phyloP scores from a whole-genome alignment of 2,797 vertebrate species.

The Oceanodroma leucorhoa region DNA sequence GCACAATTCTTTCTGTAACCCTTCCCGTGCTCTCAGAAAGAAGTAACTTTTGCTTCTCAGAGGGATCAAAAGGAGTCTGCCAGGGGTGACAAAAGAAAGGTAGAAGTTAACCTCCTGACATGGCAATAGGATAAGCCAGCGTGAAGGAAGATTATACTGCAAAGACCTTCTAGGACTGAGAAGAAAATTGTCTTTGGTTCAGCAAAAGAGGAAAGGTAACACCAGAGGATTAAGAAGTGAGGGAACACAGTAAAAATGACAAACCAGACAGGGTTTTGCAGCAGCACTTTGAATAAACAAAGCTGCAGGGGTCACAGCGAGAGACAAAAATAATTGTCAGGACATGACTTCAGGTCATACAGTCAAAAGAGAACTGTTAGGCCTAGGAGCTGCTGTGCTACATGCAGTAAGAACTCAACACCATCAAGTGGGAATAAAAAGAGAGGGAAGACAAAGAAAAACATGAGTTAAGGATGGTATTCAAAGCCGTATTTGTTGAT shows the following conservation, averaged over 20 bases:
- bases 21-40: not conserved
- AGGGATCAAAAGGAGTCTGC: conserved; percentile 39
- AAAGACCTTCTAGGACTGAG: not conserved
- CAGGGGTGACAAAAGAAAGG: conserved; percentile 25
- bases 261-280: not conserved
- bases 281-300: conserved; percentile 11
- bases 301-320: not conserved
- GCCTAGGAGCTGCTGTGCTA: not conserved
- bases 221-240: not conserved
- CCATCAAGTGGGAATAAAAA: not conserved
- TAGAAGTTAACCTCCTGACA: conserved; percentile 54
- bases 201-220: conserved; percentile 6
- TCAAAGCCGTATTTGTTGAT: not conserved
- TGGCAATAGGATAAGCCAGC: conserved; percentile 16
- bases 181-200: conserved; percentile 22
- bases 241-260: not conserved
- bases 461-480: not conserved
- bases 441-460: not conserved
- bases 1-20: not conserved
- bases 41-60: conserved; percentile 21
- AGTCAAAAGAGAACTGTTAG: not conserved
- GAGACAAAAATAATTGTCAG: not conserved
- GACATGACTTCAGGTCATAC: not conserved
- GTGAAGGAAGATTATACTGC: conserved; percentile 12
- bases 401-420: not conserved